Base-by-base conservation (phyloP, 2,113 vertebrate genomes). In the Anarrhichthys ocellatus region DNA sequence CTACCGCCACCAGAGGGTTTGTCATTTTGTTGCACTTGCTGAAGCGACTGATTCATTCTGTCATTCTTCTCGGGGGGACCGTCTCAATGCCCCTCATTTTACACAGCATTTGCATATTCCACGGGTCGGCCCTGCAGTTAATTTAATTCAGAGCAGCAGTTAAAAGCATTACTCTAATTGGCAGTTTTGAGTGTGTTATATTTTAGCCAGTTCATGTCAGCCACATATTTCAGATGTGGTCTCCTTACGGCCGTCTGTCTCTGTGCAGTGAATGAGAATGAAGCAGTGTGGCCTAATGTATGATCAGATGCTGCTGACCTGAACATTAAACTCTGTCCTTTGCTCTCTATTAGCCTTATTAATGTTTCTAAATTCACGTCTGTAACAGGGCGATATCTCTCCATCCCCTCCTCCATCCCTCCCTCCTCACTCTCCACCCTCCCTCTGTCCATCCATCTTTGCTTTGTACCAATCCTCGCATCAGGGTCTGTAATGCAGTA, bases 311-410 rank as follows among this genome's bases (percentile, higher is more conserved):
- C 56, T 27, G 36, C 79, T 78, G 75, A 86, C 74, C 79, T 74
- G 48, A 40, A 46, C 79, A 81, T 73, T 78, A 86, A 81, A 78
- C 44, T 34, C n/a, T 81, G 79, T 86, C 79, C 74, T 81, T 44
- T 72, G 44, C 62, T 64, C 64, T 86, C 70, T 86, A 78, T 86
- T 65, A 86, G 79, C 78, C 79, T 78, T 82, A 78, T 86, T 86
- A 86, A 86, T 82, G 69, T 70, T 61, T 74, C 59, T 71, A 44
- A 75, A 61, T 65, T 17, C 36, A 73, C 2, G 70, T 44, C 75
- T 82, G 70, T 75, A 59, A 70, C 63, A 24, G 48, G 50, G 48
- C 22, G 70, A 78, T 79, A 66, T 70, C 65, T 59, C 56, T 29
- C n/a, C 56, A 58, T 58, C 48, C 74, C 62, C 52, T 50, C 36